Percentiles rank a stretch among this genome's conserved stretches.
Conservation (phyloP, 2,888 invertebrate genomes). For the Caenorhabditis parvicauda region DNA sequence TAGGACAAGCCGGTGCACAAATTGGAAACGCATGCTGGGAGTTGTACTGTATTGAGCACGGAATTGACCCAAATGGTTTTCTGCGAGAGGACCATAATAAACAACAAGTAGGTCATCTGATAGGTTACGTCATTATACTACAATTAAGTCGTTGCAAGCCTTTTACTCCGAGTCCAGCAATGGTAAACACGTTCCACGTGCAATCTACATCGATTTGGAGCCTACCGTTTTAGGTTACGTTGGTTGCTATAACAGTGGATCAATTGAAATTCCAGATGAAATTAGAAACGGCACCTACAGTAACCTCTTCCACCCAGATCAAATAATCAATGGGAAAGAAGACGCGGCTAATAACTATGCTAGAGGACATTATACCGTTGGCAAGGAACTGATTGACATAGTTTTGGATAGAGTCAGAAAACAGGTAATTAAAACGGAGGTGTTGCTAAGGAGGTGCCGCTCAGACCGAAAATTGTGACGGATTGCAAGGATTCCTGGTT, state of each 20-base stretch:
- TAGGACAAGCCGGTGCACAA: slow-evolving; percentile 73
- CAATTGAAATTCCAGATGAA: slow-evolving; percentile 70
- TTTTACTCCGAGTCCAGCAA: slow-evolving; percentile 80
- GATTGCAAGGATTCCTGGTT: slow-evolving; percentile 65
- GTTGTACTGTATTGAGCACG: slow-evolving; percentile 68
- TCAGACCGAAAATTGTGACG: slow-evolving; percentile 75
- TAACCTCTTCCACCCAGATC: slow-evolving; percentile 74
- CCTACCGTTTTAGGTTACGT: slow-evolving; percentile 42
- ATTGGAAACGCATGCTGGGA: slow-evolving; percentile 69
- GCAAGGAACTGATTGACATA: slow-evolving; percentile 69
- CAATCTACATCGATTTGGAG: slow-evolving; percentile 51
- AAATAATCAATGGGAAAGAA: slow-evolving; percentile 88
- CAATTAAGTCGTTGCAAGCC: slow-evolving; percentile 79
- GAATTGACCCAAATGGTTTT: slow-evolving; percentile 65
- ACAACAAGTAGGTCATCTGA: slow-evolving; percentile 7
- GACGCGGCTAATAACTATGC: slow-evolving; percentile 97
- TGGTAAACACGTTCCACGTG: slow-evolving; percentile 67
- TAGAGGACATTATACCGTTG: slow-evolving; percentile 93
- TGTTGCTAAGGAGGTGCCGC: slow-evolving; percentile 1
- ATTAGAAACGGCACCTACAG: slow-evolving; percentile 78
- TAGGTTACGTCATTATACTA: not conserved
- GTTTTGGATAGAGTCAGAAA: slow-evolving; percentile 74
- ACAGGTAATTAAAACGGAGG: slow-evolving; percentile 10
- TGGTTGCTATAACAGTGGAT: not conserved
- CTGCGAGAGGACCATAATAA: slow-evolving; percentile 22